These are phyloP conservation scores for Progne subis DNA, from an alignment of 2,113 vertebrate species.

Conservation along the genomic window DNA sequence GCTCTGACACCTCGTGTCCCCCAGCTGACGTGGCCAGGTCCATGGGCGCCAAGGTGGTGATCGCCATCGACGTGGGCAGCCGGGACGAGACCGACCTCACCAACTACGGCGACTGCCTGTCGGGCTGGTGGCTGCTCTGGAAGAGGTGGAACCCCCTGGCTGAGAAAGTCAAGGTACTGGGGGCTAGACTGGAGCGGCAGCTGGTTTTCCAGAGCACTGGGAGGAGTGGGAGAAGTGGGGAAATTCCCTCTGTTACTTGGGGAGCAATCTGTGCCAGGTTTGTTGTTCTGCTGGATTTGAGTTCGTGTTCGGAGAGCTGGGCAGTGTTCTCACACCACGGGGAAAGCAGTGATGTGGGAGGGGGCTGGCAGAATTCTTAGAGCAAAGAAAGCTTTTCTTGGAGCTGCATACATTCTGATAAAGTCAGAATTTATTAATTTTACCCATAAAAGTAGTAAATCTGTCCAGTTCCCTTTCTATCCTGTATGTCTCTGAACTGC, in stretches of 20 bases:
- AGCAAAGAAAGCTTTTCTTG: not conserved
- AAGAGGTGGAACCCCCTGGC: constrained; percentile 91
- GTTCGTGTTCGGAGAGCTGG: not conserved
- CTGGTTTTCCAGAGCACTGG: not conserved
- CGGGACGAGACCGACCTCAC: constrained; percentile 88
- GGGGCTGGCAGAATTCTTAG: not conserved
- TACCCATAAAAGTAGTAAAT: not conserved
- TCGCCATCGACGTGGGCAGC: constrained; percentile 91
- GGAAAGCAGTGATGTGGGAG: not conserved
- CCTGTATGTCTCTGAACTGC: not conserved
- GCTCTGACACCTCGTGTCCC: not conserved
- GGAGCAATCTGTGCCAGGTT: too few relatives aligned
- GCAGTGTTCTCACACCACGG: not conserved
- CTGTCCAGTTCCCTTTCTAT: not conserved
- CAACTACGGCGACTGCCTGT: constrained; percentile 90
- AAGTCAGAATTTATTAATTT: not conserved
- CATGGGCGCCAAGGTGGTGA: constrained; percentile 91
- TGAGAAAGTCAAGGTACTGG: constrained; percentile 85
- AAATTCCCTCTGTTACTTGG: not conserved
- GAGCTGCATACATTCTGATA: not conserved
- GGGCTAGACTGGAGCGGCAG: too few relatives aligned
- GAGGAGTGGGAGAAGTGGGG: not conserved
- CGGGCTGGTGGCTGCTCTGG: constrained; percentile 95
- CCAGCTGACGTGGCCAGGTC: constrained; percentile 89
- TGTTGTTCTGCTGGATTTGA: not conserved